Evolutionary conservation across 2,113 vertebrate genomes (phyloP).

Genomic region (Xyrauchen texanus): DNA sequence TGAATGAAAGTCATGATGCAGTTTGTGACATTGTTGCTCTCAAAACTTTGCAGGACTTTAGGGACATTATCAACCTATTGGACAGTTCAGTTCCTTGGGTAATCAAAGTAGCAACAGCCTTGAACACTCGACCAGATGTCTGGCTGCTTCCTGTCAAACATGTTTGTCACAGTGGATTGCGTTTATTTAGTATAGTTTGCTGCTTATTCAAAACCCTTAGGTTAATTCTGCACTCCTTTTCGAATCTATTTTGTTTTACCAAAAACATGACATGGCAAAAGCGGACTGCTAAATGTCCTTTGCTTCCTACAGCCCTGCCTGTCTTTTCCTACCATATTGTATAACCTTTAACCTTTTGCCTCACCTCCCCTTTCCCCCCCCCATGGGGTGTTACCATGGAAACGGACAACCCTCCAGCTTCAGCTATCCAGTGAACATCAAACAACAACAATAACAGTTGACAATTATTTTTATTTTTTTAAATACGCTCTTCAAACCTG

Average conservation of each 20-base stretch:
- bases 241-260: background rate
- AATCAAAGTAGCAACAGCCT: too few relatives aligned
- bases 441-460: background rate
- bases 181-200: background rate
- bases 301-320: slow-evolving; percentile 75
- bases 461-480: too few relatives aligned
- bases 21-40: too few relatives aligned
- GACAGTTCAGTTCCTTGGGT: too few relatives aligned
- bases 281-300: slow-evolving; percentile 49
- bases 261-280: slow-evolving; percentile 24
- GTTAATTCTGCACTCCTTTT: background rate
- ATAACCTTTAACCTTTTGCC: slow-evolving; percentile 61
- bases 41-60: too few relatives aligned
- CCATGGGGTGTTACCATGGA: slow-evolving; percentile 90
- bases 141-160: too few relatives aligned
- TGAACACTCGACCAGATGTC: too few relatives aligned
- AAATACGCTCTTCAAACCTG: background rate
- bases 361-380: slow-evolving; percentile 58
- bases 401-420: slow-evolving; percentile 86
- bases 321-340: slow-evolving; percentile 63
- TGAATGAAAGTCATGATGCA: slow-evolving; percentile 19
- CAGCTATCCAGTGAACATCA: slow-evolving; percentile 28
- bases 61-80: too few relatives aligned
- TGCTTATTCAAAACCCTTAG: background rate
- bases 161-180: background rate